These are phyloP conservation scores for Plecotus auritus DNA, from an alignment of 2,113 vertebrate genomes.

Conservation along the genomic window DNA sequence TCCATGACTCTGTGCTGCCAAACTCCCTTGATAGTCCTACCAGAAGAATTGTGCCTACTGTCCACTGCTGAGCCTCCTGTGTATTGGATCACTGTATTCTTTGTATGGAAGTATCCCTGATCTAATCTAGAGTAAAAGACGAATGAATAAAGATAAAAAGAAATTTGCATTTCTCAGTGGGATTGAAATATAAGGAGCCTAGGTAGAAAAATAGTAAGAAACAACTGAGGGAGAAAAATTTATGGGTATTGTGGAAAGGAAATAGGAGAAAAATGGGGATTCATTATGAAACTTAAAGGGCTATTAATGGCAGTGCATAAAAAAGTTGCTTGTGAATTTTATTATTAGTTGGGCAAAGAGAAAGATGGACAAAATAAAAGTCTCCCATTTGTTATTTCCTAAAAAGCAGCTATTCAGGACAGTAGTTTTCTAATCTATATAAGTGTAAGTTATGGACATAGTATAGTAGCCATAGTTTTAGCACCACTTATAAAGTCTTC, in stretches of 20 bases:
- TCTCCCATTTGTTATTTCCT: not conserved
- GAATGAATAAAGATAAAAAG: not conserved
- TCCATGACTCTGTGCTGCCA: not conserved
- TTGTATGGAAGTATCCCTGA: not conserved
- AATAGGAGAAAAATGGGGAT: not conserved
- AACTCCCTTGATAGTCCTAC: not conserved
- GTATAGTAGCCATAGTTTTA: not conserved
- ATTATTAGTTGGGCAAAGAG: not conserved
- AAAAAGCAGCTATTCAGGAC: not conserved
- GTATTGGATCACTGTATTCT: not conserved
- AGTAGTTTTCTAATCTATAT: not conserved
- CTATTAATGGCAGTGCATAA: not conserved
- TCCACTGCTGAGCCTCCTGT: not conserved
- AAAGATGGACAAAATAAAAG: not conserved
- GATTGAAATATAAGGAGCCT: not conserved
- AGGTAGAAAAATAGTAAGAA: not conserved
- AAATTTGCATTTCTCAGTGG: not conserved
- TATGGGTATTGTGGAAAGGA: not conserved
- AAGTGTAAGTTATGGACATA: not conserved
- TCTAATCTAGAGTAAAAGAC: not conserved
- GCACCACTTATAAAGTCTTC: not conserved
- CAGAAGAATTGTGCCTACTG: not conserved
- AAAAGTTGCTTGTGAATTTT: not conserved
- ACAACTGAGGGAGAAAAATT: not conserved
- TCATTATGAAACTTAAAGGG: not conserved